These are phyloP conservation scores for Echinarachnius parma DNA, from an alignment of 53 echinoderm and acorn worm species.

Conservation along the genomic window DNA sequence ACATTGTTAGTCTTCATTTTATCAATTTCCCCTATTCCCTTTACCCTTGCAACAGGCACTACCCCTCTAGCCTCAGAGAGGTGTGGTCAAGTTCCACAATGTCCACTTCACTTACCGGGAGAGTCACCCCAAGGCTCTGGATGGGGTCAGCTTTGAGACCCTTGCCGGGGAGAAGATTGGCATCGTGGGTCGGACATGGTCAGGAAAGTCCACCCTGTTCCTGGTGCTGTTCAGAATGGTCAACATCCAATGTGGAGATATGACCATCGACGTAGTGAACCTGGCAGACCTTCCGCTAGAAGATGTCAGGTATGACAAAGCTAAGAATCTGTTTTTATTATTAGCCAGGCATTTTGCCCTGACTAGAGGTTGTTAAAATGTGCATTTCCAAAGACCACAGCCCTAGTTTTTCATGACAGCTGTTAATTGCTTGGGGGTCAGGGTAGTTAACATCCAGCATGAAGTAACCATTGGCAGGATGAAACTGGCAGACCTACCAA, in stretches of 20 bases:
- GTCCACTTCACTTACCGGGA: conserved; percentile 73
- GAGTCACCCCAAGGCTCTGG: conserved; percentile 71
- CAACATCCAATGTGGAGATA: conserved; percentile 56
- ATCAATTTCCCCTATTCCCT: neutral
- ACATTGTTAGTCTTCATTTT: no score
- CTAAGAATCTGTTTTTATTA: no score
- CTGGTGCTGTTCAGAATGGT: conserved; percentile 79
- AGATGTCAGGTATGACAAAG: conserved; percentile 81
- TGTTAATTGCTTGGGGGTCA: no score
- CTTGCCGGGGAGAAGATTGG: conserved; percentile 81
- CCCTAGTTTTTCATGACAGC: no score
- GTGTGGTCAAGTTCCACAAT: conserved; percentile 58
- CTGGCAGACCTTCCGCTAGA: conserved; percentile 57
- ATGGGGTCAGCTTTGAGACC: conserved; percentile 71
- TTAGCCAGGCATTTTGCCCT: no score
- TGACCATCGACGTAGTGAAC: conserved; percentile 67
- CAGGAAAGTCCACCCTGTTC: conserved; percentile 79
- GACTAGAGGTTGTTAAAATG: no score
- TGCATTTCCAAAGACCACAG: no score
- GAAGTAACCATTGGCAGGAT: no score
- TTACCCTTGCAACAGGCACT: conserved; percentile 39
- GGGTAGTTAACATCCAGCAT: no score
- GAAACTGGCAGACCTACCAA: no score
- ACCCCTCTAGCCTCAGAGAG: conserved; percentile 54
- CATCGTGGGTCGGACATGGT: conserved; percentile 86